phyloP scores from a whole-genome alignment of 2,888 invertebrate genomes.

The Dolichopus griseipennis region DNA sequence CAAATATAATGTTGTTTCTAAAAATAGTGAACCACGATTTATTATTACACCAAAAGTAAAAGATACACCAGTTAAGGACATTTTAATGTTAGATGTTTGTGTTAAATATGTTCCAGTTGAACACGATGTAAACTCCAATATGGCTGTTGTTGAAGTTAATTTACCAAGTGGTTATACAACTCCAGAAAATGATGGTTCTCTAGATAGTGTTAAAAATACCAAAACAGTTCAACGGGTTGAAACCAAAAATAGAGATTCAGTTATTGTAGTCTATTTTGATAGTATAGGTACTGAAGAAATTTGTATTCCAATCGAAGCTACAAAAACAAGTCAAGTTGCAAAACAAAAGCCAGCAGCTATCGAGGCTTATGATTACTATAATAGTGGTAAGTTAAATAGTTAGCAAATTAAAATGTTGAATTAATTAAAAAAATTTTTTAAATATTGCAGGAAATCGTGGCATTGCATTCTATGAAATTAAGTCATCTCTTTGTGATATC shows the following conservation, averaged over 20 bases:
- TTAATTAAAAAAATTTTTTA: slow-evolving; percentile 9
- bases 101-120: slow-evolving; percentile 50
- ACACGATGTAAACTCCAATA: slow-evolving; percentile 52
- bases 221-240: slow-evolving; percentile 47
- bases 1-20: slow-evolving; percentile 74
- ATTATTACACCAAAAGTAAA: slow-evolving; percentile 79
- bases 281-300: slow-evolving; percentile 54
- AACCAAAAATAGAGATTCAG: slow-evolving; percentile 54
- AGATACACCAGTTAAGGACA: slow-evolving; percentile 63
- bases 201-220: background rate
- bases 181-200: slow-evolving; percentile 4
- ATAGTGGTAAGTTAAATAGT: slow-evolving; percentile 60
- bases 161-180: slow-evolving; percentile 87
- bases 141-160: slow-evolving; percentile 83
- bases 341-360: slow-evolving; percentile 80
- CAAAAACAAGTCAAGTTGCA: slow-evolving; percentile 73
- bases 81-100: slow-evolving; percentile 73
- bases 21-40: slow-evolving; percentile 79
- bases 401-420: background rate
- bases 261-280: slow-evolving; percentile 64
- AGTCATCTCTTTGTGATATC: slow-evolving; percentile 69
- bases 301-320: slow-evolving; percentile 77
- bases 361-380: slow-evolving; percentile 82
- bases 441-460: slow-evolving; percentile 25
- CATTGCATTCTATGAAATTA: slow-evolving; percentile 34